Conservation (phyloP, 2,888 invertebrate species). For the Microplitis manilae region DNA sequence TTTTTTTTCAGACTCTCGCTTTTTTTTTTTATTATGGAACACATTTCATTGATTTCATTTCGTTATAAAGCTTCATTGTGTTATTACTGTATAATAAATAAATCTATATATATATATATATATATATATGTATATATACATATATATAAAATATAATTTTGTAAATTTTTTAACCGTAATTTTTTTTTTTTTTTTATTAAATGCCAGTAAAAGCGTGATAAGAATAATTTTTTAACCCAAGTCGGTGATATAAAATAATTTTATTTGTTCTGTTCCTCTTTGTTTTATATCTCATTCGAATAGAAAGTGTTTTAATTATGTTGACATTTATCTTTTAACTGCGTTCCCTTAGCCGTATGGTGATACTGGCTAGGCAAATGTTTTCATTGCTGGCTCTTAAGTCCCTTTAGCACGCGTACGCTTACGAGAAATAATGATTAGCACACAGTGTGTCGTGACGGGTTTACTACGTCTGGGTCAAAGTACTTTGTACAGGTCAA, state of each 20-base stretch:
- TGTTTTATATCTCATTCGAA: neutral
- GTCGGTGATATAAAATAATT: neutral
- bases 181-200: neutral
- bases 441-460: conserved; percentile 17
- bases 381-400: conserved; percentile 5
- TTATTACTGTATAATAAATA: neutral
- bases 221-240: neutral
- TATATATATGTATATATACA: no score
- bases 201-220: neutral
- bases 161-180: no score
- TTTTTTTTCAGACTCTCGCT: neutral
- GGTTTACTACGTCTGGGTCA: conserved; percentile 29
- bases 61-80: neutral
- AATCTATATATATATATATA: neutral
- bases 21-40: neutral
- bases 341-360: neutral
- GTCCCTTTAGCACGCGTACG: conserved; percentile 21
- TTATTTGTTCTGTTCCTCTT: conserved; percentile 3
- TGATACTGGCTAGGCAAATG: neutral
- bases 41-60: neutral
- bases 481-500: conserved; percentile 18
- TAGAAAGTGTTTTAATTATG: conserved; percentile 8
- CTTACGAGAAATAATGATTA: conserved; percentile 36
- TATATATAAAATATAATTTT: no score
- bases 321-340: neutral